Conservation (phyloP, 1,140 invertebrate species). For the Drosophila pruinosa region DNA sequence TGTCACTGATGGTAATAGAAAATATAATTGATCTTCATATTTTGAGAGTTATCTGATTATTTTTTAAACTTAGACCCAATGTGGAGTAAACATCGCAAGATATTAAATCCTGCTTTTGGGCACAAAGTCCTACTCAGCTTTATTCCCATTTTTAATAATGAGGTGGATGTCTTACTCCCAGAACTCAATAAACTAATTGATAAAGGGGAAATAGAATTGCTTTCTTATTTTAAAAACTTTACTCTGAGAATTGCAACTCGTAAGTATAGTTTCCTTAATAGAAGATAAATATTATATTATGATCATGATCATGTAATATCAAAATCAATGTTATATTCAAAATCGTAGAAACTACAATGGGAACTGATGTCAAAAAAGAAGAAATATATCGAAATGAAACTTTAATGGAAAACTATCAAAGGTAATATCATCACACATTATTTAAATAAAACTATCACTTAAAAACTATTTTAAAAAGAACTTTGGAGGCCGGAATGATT, state of each 20-base stretch:
- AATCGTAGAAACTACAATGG: constrained; percentile 51
- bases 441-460: not conserved
- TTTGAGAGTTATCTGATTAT: too few species aligned
- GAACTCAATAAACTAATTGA: constrained; percentile 27
- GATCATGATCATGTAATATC: too few species aligned
- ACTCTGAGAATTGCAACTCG: constrained; percentile 47
- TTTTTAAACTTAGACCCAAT: constrained; percentile 36
- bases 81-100: constrained; percentile 57
- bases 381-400: constrained; percentile 10
- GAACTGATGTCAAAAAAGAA: constrained; percentile 23
- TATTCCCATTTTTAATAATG: constrained; percentile 57
- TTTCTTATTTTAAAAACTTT: constrained; percentile 28
- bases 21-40: too few species aligned
- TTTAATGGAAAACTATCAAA: constrained; percentile 31
- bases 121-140: constrained; percentile 59
- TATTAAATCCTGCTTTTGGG: constrained; percentile 53
- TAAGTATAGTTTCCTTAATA: constrained; percentile 13
- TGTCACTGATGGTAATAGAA: constrained; percentile 37
- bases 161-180: constrained; percentile 25
- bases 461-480: not conserved
- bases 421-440: constrained; percentile 4
- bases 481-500: not conserved
- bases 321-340: too few species aligned
- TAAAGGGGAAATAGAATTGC: constrained; percentile 25
- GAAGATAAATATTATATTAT: too few species aligned